These are phyloP conservation scores for Tuberolachnus salignus DNA, from an alignment of 2,888 invertebrate species.

Conservation along the genomic window DNA sequence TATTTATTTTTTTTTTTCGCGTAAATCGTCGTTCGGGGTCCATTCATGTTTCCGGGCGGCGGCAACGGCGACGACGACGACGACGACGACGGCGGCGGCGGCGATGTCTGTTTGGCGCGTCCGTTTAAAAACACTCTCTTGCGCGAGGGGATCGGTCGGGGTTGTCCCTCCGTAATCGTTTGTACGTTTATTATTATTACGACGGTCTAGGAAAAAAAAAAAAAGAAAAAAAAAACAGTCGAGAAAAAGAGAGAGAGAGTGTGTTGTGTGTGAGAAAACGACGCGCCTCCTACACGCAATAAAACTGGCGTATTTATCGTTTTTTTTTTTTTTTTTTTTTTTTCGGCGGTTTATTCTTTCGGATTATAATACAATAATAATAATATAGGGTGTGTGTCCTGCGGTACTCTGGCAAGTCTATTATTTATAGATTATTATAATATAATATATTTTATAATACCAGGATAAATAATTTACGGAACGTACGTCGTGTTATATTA, in stretches of 20 bases:
- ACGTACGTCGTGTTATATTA: no score
- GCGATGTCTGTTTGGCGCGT: not conserved
- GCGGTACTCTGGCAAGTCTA: not conserved
- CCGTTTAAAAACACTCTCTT: not conserved
- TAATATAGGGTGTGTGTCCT: no score
- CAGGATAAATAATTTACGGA: no score
- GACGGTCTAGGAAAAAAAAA: not conserved
- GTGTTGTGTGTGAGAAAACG: no score
- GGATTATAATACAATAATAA: not conserved
- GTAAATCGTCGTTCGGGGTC: conserved; percentile 40
- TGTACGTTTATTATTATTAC: no score
- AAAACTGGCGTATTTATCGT: conserved; percentile 48
- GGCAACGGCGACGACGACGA: not conserved
- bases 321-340: no score
- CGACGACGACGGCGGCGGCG: not conserved
- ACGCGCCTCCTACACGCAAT: conserved; percentile 15
- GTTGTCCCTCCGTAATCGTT: no score
- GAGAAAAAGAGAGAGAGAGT: no score
- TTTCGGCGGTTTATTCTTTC: conserved; percentile 48
- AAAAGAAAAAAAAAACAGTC: not conserved
- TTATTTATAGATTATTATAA: no score
- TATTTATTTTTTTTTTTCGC: no score
- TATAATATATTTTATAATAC: not conserved
- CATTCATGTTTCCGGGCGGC: conserved; percentile 51
- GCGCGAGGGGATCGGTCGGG: no score